Evolutionary conservation across 2,888 invertebrate species (phyloP).

Genomic region (Troides helena): DNA sequence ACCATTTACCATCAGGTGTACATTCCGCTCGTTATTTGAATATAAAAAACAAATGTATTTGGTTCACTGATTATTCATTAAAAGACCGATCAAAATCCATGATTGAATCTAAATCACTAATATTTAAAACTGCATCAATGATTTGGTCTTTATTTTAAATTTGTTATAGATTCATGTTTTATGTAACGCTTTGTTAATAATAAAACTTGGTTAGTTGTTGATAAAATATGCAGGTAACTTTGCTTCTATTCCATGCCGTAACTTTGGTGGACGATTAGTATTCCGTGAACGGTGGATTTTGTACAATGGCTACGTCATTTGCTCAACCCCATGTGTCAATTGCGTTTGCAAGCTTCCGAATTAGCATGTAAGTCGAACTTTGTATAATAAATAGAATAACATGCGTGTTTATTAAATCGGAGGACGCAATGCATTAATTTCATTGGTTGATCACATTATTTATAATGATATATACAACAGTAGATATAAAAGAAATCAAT

Average conservation of each 20-base stretch:
- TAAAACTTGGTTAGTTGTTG: background rate
- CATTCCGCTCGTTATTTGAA: too few relatives aligned
- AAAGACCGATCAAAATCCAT: too few relatives aligned
- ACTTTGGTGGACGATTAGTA: slow-evolving; percentile 62
- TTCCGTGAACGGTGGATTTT: slow-evolving; percentile 55
- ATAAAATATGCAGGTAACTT: background rate
- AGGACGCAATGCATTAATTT: background rate
- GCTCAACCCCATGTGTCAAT: slow-evolving; percentile 80
- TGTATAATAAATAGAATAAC: slow-evolving; percentile 2
- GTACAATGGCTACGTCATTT: slow-evolving; percentile 75
- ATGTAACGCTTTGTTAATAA: background rate
- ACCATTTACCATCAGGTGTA: too few relatives aligned
- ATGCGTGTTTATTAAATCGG: background rate
- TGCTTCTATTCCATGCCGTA: background rate
- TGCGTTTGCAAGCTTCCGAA: slow-evolving; percentile 70
- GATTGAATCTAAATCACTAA: too few relatives aligned
- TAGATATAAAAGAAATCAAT: background rate
- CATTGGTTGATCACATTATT: background rate
- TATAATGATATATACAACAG: background rate
- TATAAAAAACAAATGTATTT: too few relatives aligned
- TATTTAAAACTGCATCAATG: too few relatives aligned
- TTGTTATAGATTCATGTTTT: background rate
- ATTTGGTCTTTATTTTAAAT: background rate
- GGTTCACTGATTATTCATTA: too few relatives aligned
- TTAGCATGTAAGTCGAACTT: slow-evolving; percentile 18